These are phyloP conservation scores for Ploceus nigricollis DNA, from an alignment of 2,113 vertebrate species.

Conservation along the genomic window DNA sequence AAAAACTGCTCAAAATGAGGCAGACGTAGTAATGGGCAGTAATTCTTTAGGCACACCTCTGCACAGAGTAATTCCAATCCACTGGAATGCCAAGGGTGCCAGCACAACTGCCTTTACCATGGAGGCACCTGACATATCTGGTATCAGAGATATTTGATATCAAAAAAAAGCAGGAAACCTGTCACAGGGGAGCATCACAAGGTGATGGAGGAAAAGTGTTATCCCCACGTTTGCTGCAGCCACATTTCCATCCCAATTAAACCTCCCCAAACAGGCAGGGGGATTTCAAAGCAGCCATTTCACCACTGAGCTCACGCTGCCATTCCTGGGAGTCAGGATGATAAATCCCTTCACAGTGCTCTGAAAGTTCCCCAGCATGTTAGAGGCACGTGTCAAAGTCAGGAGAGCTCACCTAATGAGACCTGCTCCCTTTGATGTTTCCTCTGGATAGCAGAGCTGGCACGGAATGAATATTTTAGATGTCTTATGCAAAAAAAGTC, in stretches of 20 bases:
- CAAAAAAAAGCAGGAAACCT: background rate
- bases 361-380: background rate
- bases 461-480: background rate
- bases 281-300: background rate
- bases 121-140: background rate
- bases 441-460: background rate
- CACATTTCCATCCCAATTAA: background rate
- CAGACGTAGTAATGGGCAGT: background rate
- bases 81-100: background rate
- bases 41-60: background rate
- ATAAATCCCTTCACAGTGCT: background rate
- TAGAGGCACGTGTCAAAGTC: conserved; percentile 14
- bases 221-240: background rate
- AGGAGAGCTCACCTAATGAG: conserved; percentile 43
- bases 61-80: background rate
- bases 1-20: background rate
- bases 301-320: background rate
- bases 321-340: background rate
- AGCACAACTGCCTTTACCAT: background rate
- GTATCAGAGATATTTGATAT: background rate
- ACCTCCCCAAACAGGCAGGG: background rate
- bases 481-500: conserved; percentile 27
- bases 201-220: background rate
- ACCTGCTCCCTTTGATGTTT: conserved; percentile 32
- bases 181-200: background rate